Percentiles rank a stretch among this genome's conserved stretches.
Evolutionary conservation across 2,888 invertebrate species (phyloP).

Genomic region (Emmelina monodactyla): DNA sequence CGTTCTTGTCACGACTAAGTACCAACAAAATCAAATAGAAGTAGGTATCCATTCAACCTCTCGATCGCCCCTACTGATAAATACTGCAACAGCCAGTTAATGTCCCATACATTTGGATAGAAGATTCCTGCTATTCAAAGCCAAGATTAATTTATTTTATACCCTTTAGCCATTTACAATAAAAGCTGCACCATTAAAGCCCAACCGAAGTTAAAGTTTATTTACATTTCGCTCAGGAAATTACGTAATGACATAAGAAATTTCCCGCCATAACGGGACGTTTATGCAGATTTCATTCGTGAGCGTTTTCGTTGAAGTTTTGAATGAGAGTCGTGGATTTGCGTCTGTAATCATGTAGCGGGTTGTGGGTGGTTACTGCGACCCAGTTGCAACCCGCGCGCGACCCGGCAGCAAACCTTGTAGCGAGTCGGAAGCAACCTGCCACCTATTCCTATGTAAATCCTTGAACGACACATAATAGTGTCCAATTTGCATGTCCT

Average conservation of each 20-base stretch:
- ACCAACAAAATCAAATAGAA: too few relatives aligned
- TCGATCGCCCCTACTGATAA: too few relatives aligned
- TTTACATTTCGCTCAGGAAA: slow-evolving; percentile 19
- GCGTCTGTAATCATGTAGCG: slow-evolving; percentile 40
- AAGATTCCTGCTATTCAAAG: too few relatives aligned
- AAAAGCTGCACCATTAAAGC: too few relatives aligned
- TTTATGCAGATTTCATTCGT: slow-evolving; percentile 50
- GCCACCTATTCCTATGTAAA: slow-evolving; percentile 60
- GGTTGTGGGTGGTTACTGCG: slow-evolving; percentile 18
- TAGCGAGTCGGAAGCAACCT: slow-evolving; percentile 34
- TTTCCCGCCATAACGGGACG: slow-evolving; percentile 35
- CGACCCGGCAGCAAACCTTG: too few relatives aligned
- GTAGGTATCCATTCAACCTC: too few relatives aligned
- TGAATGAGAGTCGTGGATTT: slow-evolving; percentile 49
- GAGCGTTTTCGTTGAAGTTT: slow-evolving; percentile 41
- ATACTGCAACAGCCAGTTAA: too few relatives aligned
- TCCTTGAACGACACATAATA: slow-evolving; percentile 49
- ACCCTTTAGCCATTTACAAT: too few relatives aligned
- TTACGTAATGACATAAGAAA: slow-evolving; percentile 31
- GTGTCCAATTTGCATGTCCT: slow-evolving; percentile 52
- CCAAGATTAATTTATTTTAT: too few relatives aligned
- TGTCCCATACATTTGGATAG: too few relatives aligned
- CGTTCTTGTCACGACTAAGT: too few relatives aligned
- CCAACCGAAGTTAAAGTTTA: neutral
- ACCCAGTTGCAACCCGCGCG: slow-evolving; percentile 12